Evolutionary conservation across 2,888 invertebrate species (phyloP), one percentile per base, ranked within the genome.

Genomic region (Ophion ellenae): DNA sequence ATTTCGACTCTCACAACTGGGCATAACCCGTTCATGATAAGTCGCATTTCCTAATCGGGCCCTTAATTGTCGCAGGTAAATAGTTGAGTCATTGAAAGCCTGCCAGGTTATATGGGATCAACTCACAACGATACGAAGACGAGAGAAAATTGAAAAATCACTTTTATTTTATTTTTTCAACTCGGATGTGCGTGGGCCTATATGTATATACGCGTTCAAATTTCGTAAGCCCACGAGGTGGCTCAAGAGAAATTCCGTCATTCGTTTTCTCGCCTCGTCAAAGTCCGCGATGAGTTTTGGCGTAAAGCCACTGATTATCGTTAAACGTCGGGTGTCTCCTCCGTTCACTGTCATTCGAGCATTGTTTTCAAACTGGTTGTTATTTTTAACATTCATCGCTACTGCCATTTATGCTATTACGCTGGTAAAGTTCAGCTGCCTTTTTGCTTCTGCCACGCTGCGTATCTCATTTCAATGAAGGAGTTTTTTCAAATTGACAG

Each of bases 271-370:
- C 81, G 86, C 63, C 77, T 83, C 81, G 81, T 86, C 86, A 83
- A 85, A 83, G 59, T 69, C 47, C 53, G 63, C 59, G 61, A 45
- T 74, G 6, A 78, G 70, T 81, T 83, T 70, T 86, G 86, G 86
- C 86, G 81, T 83, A 78, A 77, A 77, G 83, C 86, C 86, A 86
- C 67, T 67, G 73, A 80, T 85, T 83, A 83, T 85, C 80, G 83
- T 80, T 80, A 73, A 80, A 61, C 67, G 53, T 73, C 77, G 24
- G 69, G 67, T n/a, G 59, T 63, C 47, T 61, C 24, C 61, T 67
- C 45, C 40, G 69, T 61, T 11, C 7, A 11, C 57, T 32, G 28
- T 47, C 67, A 28, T 74, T 64, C 36, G 17, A 32, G 47, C 45
- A n/a, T 14, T 47, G 45, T 67, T 57, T 47, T 70, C 11, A 20